phyloP scores from a whole-genome alignment of 2,888 invertebrate species.

The Euphydryas editha region DNA sequence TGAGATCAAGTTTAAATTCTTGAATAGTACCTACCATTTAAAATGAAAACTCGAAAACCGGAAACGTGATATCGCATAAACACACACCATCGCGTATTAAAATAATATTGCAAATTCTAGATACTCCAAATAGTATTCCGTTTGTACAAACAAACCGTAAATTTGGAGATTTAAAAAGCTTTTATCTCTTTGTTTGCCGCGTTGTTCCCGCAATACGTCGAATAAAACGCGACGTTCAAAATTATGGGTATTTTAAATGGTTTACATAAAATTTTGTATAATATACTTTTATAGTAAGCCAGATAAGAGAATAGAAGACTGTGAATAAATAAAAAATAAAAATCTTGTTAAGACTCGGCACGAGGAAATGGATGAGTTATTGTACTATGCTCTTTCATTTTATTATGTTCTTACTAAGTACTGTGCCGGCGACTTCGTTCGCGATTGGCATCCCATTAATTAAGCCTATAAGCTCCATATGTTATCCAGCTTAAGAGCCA shows the following conservation, averaged over 20 bases:
- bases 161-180: slow-evolving; percentile 64
- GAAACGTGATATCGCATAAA: slow-evolving; percentile 56
- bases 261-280: slow-evolving; percentile 7
- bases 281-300: neutral
- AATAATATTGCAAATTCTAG: slow-evolving; percentile 49
- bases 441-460: no score
- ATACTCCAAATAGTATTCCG: slow-evolving; percentile 65
- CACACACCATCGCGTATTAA: slow-evolving; percentile 50
- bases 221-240: slow-evolving; percentile 35
- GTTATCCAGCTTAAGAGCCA: no score
- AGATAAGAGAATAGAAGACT: neutral
- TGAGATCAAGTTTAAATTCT: neutral
- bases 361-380: no score
- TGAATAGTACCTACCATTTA: neutral
- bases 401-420: no score
- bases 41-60: slow-evolving; percentile 39
- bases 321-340: neutral
- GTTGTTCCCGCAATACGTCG: slow-evolving; percentile 40
- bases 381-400: no score
- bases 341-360: no score
- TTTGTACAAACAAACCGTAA: slow-evolving; percentile 67
- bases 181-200: slow-evolving; percentile 58
- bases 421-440: no score
- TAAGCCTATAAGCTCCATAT: no score
- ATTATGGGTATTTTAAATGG: slow-evolving; percentile 13